Percentiles rank a stretch among this genome's conserved stretches.
Conservation (phyloP, 2,113 vertebrate species). For the Hydropotes inermis region DNA sequence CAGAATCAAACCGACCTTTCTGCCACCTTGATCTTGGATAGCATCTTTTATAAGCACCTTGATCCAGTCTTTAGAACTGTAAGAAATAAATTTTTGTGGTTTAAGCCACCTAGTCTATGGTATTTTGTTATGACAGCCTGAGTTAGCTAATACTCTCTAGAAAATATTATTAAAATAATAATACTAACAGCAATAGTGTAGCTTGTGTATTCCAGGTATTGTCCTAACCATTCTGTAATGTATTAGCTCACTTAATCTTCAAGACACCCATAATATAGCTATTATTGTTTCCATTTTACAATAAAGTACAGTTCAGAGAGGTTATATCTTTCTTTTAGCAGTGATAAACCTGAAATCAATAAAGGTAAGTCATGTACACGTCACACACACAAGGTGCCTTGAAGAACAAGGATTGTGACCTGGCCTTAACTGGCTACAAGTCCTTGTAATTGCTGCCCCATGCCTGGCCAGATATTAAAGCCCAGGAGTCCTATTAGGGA, state of each 20-base stretch:
- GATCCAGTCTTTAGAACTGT: neutral
- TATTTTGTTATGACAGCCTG: neutral
- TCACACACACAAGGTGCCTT: neutral
- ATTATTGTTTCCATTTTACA: neutral
- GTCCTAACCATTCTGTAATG: neutral
- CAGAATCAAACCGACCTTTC: neutral
- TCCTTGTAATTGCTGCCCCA: neutral
- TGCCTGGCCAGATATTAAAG: neutral
- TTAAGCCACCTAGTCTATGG: neutral
- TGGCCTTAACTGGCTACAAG: neutral
- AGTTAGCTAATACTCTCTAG: neutral
- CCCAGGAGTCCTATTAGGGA: neutral
- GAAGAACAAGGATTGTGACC: neutral
- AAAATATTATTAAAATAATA: neutral
- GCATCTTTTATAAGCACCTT: neutral
- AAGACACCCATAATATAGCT: neutral
- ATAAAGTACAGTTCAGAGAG: neutral
- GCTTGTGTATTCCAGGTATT: neutral
- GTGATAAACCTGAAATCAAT: neutral
- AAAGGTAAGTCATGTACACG: neutral
- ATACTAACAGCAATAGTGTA: neutral
- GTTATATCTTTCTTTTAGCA: neutral
- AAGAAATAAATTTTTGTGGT: neutral
- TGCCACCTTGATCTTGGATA: neutral
- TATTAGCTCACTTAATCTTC: neutral